Conservation (phyloP, 30 jellyfish, hydroid and myxozoan species). For the Nemopilema nomurai region DNA sequence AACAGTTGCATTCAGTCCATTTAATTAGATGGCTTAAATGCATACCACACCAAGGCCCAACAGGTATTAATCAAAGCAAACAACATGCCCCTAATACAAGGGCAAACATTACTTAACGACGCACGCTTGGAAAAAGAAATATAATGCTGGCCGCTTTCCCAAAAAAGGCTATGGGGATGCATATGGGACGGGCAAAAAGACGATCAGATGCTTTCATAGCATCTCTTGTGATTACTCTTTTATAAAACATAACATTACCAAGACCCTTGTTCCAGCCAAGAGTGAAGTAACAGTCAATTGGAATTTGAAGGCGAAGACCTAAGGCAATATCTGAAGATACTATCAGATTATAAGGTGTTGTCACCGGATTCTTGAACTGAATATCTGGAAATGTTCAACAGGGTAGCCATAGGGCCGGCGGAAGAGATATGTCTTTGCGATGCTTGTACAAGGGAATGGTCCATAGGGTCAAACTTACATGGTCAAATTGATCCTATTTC, state of each 20-base stretch:
- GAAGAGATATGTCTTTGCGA: no score
- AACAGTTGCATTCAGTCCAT: background rate
- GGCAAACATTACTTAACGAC: background rate
- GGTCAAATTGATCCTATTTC: no score
- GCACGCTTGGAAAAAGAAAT: background rate
- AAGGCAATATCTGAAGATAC: no score
- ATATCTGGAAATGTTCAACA: no score
- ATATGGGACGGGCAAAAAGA: background rate
- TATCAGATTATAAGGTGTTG: no score
- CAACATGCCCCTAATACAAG: background rate
- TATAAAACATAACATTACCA: background rate
- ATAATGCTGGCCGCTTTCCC: background rate
- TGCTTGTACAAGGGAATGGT: no score
- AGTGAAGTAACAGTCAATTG: background rate
- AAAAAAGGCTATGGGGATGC: background rate
- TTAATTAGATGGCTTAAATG: background rate
- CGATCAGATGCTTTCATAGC: no score
- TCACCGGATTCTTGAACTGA: no score
- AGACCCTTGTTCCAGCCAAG: slow-evolving; percentile 45
- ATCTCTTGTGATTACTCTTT: no score
- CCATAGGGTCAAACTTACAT: no score
- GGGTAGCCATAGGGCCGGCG: no score
- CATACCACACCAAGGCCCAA: background rate
- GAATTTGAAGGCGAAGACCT: no score
- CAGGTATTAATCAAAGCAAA: background rate